Percentiles rank a stretch among this genome's conserved stretches.
Evolutionary conservation across 2,113 vertebrate species (phyloP).

Genomic region (Myrmophylax atrothorax): DNA sequence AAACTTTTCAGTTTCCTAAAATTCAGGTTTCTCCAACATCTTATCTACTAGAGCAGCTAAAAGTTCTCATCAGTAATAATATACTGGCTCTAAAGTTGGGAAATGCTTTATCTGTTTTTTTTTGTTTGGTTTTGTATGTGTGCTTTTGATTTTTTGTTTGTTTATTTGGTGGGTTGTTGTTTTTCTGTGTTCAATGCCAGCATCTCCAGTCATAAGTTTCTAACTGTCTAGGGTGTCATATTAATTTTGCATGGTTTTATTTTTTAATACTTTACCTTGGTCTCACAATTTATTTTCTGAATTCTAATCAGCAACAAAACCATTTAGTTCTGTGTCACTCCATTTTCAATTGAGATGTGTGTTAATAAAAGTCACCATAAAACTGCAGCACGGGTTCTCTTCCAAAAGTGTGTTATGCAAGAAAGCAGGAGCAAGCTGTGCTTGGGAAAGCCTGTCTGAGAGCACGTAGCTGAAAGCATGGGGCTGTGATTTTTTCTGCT

Average conservation of each 20-base stretch:
- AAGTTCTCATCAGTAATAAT: background rate
- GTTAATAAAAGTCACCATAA: background rate
- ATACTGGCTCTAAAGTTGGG: background rate
- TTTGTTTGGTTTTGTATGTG: background rate
- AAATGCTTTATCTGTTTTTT: background rate
- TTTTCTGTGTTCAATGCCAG: background rate
- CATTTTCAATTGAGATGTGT: background rate
- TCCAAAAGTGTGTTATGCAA: constrained; percentile 3
- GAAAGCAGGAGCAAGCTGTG: background rate
- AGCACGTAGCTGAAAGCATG: background rate
- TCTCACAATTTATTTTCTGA: background rate
- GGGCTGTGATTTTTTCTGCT: background rate
- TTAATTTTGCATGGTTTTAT: background rate
- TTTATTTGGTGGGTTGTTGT: background rate
- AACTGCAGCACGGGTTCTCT: background rate
- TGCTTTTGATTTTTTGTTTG: background rate
- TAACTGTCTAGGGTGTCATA: background rate
- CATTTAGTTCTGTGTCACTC: background rate
- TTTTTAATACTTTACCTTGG: background rate
- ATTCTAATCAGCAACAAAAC: background rate
- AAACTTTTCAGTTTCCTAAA: background rate
- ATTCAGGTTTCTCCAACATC: background rate
- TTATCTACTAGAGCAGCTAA: background rate
- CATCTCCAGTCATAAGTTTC: background rate
- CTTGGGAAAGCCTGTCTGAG: background rate